Evolutionary conservation across 2,113 vertebrate species (phyloP), one percentile per base, ranked within the genome.

Genomic region (Xiphorhynchus elegans): DNA sequence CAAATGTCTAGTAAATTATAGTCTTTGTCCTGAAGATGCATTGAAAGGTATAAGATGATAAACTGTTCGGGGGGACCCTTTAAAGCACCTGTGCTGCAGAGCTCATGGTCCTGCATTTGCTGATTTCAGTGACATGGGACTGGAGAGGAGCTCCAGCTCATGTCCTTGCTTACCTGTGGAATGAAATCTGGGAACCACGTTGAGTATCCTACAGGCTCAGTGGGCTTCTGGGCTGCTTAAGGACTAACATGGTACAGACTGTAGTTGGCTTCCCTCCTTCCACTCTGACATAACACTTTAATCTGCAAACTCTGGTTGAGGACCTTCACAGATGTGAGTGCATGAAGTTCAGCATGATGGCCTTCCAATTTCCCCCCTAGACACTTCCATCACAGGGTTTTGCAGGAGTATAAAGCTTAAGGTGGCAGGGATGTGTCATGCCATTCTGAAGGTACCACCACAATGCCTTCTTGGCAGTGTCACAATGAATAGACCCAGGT

Each of bases 311-410:
- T 72, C 40, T 64, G 44, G 37, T 55, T 81, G 73, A 68, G 42
- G 24, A 29, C 37, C 17, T 2, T 49, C 13, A 8, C 0, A 0
- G 44, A 40, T 16, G 17, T 29, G 35, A 7, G 15, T 78, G 46
- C 46, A 46, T 46, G 46, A 24, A 74, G 37, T 62, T 91, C 33
- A 21, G 63, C 62, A 29, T 1, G 2, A 17, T 50, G 75, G 23
- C 33, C 39, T 88, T 50, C 52, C 39, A n/a, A 0, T 33, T 24
- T 47, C 14, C 50, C 23, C 50, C 72, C 0, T 1, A 58, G 59
- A 37, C 37, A 29, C 55, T 87, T 75, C 53, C 83, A 44, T 75
- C 78, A 29, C 24, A 35, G 47, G 25, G 31, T 21, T 90, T 73
- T 83, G 53, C 31, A 35, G 69, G 47, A 86, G 47, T 31, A 78